A percentile compares a stretch with the other conserved stretches of the same genome.
phyloP scores from a whole-genome alignment of 2,888 invertebrate genomes.

The Sthenelais limicola region DNA sequence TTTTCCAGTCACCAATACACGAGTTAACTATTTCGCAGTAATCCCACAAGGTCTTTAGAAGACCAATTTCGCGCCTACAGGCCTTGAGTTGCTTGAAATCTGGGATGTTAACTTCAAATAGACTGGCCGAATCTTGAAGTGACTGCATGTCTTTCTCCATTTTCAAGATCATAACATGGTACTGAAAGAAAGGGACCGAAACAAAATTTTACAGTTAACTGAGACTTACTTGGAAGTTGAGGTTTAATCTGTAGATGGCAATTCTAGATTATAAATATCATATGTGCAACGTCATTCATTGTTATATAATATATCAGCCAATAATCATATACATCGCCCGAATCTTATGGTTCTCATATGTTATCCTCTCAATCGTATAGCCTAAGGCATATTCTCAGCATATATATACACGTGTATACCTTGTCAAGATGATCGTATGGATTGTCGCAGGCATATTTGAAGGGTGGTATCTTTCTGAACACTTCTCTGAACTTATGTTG shows the following conservation, averaged over 20 bases:
- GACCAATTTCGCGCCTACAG: constrained; percentile 88
- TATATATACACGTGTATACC: too few species aligned
- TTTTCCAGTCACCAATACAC: constrained; percentile 96
- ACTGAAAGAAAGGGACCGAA: constrained; percentile 74
- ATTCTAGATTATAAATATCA: neutral
- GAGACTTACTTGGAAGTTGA: too few species aligned
- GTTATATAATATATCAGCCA: too few species aligned
- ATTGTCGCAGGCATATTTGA: constrained; percentile 68
- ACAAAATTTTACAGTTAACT: too few species aligned
- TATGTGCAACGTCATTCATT: too few species aligned
- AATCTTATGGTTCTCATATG: too few species aligned
- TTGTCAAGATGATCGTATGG: constrained; percentile 70
- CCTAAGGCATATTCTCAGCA: too few species aligned
- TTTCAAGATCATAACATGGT: constrained; percentile 83
- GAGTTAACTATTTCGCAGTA: constrained; percentile 91
- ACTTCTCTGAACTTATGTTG: constrained; percentile 89
- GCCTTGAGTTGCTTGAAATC: constrained; percentile 94
- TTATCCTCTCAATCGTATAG: too few species aligned
- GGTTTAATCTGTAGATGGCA: neutral
- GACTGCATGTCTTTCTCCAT: constrained; percentile 89
- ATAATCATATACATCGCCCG: too few species aligned
- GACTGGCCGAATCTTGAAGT: constrained; percentile 89
- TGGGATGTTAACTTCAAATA: constrained; percentile 95
- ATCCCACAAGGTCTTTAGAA: constrained; percentile 93
- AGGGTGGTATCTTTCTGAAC: constrained; percentile 78